A percentile compares a stretch with the other conserved stretches of the same genome.
Evolutionary conservation across 2,113 vertebrate species (phyloP).

Genomic region (Zootoca vivipara): DNA sequence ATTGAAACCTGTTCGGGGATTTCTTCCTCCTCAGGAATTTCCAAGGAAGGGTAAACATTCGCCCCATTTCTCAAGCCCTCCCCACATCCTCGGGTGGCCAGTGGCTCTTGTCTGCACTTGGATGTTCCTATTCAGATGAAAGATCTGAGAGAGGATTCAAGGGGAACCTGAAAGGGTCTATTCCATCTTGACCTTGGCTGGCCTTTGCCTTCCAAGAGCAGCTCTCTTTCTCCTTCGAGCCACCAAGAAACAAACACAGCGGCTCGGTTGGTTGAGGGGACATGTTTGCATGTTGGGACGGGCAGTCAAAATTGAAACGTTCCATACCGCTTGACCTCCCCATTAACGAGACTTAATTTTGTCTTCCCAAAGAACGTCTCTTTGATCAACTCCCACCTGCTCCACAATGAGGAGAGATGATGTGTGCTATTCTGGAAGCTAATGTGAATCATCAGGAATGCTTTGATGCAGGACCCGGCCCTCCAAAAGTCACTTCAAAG

Average conservation of each 20-base stretch:
- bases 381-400: slow-evolving; percentile 8
- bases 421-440: neutral
- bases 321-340: neutral
- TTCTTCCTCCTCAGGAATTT: neutral
- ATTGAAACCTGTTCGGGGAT: neutral
- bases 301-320: neutral
- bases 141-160: neutral
- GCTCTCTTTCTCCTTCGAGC: no score
- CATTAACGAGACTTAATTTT: slow-evolving; percentile 15
- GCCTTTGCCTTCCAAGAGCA: neutral
- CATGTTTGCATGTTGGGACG: neutral
- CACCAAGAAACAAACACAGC: neutral
- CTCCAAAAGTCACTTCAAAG: neutral
- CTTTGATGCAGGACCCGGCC: neutral
- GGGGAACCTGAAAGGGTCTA: neutral
- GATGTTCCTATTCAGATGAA: neutral
- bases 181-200: no score
- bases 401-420: neutral
- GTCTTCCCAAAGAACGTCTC: neutral
- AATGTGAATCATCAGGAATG: neutral
- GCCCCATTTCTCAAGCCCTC: neutral
- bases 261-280: neutral
- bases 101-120: neutral
- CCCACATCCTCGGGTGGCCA: neutral
- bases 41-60: neutral